These are phyloP conservation scores for Cathartes aura DNA, from an alignment of 2,113 vertebrate species.

Conservation along the genomic window DNA sequence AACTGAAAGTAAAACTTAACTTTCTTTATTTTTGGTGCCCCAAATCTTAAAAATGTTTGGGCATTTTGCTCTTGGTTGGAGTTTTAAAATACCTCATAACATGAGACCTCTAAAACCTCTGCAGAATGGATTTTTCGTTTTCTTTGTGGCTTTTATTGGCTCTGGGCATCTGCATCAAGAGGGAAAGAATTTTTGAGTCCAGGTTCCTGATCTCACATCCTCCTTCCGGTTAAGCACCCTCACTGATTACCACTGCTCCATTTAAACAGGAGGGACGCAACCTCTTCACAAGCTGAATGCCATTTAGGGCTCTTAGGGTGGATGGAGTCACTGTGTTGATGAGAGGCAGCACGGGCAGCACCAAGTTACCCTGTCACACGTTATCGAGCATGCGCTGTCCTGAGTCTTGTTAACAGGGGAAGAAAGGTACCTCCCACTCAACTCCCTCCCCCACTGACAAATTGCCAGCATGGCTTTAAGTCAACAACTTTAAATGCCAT, in stretches of 20 bases:
- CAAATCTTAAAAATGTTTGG: background rate
- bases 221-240: background rate
- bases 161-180: background rate
- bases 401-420: background rate
- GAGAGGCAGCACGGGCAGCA: background rate
- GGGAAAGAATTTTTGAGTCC: background rate
- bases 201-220: background rate
- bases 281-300: background rate
- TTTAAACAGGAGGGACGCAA: background rate
- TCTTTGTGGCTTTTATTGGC: background rate
- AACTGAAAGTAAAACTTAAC: background rate
- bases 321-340: background rate
- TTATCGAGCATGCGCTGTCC: background rate
- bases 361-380: background rate
- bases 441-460: background rate
- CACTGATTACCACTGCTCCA: background rate
- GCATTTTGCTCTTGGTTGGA: background rate
- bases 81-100: background rate
- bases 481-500: slow-evolving; percentile 1
- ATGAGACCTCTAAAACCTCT: background rate
- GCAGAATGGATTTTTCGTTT: background rate
- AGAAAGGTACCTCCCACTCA: background rate
- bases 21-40: background rate
- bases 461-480: background rate
- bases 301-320: background rate